A percentile compares a stretch with the other conserved stretches of the same genome.
Evolutionary conservation across 2,888 invertebrate species (phyloP).

Genomic region (Agrenia bidenticulata): DNA sequence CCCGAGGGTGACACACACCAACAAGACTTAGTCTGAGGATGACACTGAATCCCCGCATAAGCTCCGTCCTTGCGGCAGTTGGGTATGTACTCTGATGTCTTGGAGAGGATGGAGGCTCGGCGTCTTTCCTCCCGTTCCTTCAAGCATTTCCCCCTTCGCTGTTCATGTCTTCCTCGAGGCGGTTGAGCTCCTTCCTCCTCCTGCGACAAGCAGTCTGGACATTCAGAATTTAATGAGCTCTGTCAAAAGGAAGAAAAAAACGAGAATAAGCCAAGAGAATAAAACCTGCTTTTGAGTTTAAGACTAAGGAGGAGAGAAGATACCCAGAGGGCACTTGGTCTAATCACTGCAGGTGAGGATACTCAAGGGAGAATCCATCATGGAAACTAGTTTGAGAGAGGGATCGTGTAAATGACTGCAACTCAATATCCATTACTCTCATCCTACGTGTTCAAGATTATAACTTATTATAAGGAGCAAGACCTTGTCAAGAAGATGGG

Average conservation of each 20-base stretch:
- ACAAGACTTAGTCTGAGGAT: constrained; percentile 72
- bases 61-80: constrained; percentile 79
- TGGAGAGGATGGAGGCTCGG: constrained; percentile 18
- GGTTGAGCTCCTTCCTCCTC: constrained; percentile 26
- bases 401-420: no score
- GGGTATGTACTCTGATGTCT: constrained; percentile 61
- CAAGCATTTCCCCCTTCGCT: constrained; percentile 34
- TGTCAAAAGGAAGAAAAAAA: constrained; percentile 17
- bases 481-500: no score
- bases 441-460: no score
- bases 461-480: no score
- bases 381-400: no score
- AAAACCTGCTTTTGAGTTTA: constrained; percentile 9
- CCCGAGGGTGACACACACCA: constrained; percentile 90
- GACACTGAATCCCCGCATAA: constrained; percentile 79
- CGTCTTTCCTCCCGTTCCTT: constrained; percentile 47
- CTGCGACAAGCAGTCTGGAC: constrained; percentile 53
- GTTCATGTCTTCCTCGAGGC: background rate
- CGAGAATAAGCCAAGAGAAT: background rate
- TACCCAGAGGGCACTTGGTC: no score
- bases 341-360: no score
- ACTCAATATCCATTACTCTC: no score
- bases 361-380: no score
- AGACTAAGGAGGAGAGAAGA: no score
- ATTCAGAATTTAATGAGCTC: constrained; percentile 42